A percentile compares a stretch with the other conserved stretches of the same genome.
Conservation (phyloP, 2,888 invertebrate genomes). For the Stratiomys singularior region DNA sequence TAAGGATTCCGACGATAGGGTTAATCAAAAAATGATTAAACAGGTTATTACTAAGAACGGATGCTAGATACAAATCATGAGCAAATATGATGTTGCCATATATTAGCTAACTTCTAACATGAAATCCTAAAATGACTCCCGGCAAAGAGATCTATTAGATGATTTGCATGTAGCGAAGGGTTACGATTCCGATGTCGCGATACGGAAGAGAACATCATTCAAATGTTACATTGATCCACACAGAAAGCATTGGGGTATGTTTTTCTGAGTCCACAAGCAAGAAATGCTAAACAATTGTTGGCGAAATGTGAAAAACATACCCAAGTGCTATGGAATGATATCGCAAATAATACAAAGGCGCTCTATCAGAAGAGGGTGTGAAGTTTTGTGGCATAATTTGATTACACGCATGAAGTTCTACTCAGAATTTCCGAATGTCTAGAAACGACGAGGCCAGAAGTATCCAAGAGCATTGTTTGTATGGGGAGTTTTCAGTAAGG, state of each 20-base stretch:
- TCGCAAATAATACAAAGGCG: slow-evolving; percentile 10
- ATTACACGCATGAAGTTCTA: slow-evolving; percentile 47
- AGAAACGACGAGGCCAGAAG: slow-evolving; percentile 17
- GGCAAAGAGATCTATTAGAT: not conserved
- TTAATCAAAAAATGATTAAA: too few species aligned
- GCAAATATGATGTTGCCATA: too few species aligned
- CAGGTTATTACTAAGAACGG: too few species aligned
- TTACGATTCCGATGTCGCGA: not conserved
- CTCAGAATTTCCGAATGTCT: slow-evolving; percentile 42
- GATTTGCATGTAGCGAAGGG: not conserved
- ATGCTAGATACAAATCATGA: too few species aligned
- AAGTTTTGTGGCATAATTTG: slow-evolving; percentile 48
- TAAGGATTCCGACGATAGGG: too few species aligned
- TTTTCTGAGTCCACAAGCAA: slow-evolving; percentile 32
- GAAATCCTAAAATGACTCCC: too few species aligned
- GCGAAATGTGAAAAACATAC: not conserved
- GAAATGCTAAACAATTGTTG: slow-evolving; percentile 20
- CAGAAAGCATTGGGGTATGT: slow-evolving; percentile 25
- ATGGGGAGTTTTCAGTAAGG: not conserved
- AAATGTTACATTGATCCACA: slow-evolving; percentile 41
- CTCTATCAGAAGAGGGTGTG: slow-evolving; percentile 38
- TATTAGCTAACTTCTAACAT: too few species aligned
- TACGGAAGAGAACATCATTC: slow-evolving; percentile 13
- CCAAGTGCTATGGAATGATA: not conserved
- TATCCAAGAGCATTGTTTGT: not conserved